Percentiles rank a stretch among this genome's conserved stretches.
Conservation (phyloP, 2,888 invertebrate genomes). For the Tenthredo scrophulariae region DNA sequence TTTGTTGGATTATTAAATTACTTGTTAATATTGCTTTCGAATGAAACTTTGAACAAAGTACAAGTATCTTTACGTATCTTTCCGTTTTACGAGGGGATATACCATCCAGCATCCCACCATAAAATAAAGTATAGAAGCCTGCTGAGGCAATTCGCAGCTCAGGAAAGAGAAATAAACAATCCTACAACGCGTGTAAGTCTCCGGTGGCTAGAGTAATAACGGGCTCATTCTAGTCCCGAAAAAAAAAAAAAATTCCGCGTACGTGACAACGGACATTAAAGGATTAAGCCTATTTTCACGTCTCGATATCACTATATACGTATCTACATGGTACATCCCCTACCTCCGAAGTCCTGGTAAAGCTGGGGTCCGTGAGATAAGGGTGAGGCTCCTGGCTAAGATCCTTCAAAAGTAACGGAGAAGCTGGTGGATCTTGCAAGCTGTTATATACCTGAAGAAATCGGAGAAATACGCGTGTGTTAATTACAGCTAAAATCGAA, state of each 20-base stretch:
- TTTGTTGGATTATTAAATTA: constrained; percentile 13
- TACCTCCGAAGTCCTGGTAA: constrained; percentile 76
- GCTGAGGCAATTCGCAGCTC: constrained; percentile 13
- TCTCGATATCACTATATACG: constrained; percentile 2
- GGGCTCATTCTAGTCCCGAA: not conserved
- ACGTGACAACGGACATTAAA: not conserved
- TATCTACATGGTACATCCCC: constrained; percentile 28
- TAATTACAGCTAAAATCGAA: not conserved
- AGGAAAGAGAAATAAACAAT: constrained; percentile 24
- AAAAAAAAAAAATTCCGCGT: not conserved
- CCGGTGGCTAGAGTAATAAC: not conserved
- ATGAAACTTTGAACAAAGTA: constrained; percentile 32
- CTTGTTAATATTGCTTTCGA: not conserved
- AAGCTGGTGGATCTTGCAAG: constrained; percentile 75
- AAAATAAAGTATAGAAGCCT: constrained; percentile 31
- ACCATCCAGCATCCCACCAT: constrained; percentile 17
- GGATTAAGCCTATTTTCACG: not conserved
- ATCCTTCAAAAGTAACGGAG: constrained; percentile 72
- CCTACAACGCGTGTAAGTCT: not conserved
- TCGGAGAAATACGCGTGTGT: not conserved
- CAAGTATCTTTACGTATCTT: not conserved
- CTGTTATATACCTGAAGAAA: constrained; percentile 73
- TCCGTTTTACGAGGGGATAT: constrained; percentile 15
- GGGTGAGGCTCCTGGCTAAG: constrained; percentile 69
- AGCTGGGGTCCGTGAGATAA: constrained; percentile 73